Evolutionary conservation across 2,888 invertebrate genomes (phyloP).

Genomic region (Drosophila percnosoma): DNA sequence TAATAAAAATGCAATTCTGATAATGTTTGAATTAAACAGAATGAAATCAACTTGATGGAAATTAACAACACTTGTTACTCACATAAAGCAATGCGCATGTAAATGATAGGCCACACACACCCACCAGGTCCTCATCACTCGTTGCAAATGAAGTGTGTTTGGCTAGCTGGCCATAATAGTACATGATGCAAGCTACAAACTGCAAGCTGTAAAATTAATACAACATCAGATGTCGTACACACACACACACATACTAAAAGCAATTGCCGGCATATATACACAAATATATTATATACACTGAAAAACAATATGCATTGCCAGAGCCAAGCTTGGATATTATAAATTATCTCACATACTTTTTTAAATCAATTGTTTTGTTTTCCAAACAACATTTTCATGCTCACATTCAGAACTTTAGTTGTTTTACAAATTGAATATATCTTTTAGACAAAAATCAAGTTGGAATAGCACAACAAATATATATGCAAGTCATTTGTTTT

Average conservation of each 20-base stretch:
- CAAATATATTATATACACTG: not conserved
- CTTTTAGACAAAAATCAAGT: not conserved
- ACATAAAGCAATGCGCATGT: conserved; percentile 13
- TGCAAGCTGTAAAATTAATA: conserved; percentile 76
- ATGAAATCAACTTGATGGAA: conserved; percentile 23
- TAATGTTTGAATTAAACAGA: conserved; percentile 8
- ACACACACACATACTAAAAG: conserved; percentile 13
- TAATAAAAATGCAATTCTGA: conserved; percentile 1
- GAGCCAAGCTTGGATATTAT: not conserved
- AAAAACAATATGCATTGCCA: not conserved
- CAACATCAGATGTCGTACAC: conserved; percentile 61
- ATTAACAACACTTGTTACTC: conserved; percentile 9
- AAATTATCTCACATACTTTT: not conserved
- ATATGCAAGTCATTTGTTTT: not conserved
- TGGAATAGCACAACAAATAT: not conserved
- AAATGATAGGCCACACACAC: not conserved
- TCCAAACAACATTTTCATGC: not conserved
- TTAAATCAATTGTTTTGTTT: not conserved
- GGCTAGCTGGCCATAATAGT: conserved; percentile 20
- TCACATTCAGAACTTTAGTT: not conserved
- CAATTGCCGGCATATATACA: conserved; percentile 29
- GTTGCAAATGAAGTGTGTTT: conserved; percentile 12
- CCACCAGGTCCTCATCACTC: not conserved
- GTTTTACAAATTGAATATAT: not conserved
- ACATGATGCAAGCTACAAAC: conserved; percentile 45